phyloP scores from a whole-genome alignment of 2,888 invertebrate species.

The Gymnoscelis rufifasciata region DNA sequence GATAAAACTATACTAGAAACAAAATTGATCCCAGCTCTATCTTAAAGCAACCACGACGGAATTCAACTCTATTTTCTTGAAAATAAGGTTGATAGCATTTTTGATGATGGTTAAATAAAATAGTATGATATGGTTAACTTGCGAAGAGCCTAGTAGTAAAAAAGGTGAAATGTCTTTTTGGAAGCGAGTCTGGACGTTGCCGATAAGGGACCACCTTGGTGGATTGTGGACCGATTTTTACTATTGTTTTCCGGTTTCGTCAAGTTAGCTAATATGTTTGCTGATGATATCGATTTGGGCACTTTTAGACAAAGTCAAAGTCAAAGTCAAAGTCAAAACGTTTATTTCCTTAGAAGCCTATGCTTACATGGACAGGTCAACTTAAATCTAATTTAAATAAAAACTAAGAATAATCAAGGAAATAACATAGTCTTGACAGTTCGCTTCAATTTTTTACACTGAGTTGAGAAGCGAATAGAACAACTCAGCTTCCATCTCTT shows the following conservation, averaged over 20 bases:
- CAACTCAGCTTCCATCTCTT: too few relatives aligned
- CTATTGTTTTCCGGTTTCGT: constrained; percentile 67
- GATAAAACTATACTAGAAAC: constrained; percentile 65
- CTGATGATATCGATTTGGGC: too few relatives aligned
- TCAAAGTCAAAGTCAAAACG: too few relatives aligned
- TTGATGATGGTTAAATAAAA: constrained; percentile 14
- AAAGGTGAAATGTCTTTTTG: constrained; percentile 77
- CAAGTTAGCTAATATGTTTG: constrained; percentile 32
- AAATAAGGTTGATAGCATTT: background rate
- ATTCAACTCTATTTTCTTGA: constrained; percentile 25
- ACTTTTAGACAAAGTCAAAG: too few relatives aligned
- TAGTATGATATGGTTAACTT: constrained; percentile 56
- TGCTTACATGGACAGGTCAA: too few relatives aligned
- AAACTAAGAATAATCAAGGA: too few relatives aligned
- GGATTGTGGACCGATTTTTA: constrained; percentile 62
- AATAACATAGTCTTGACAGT: too few relatives aligned
- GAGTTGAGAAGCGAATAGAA: too few relatives aligned
- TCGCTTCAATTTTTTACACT: too few relatives aligned
- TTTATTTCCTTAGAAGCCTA: too few relatives aligned
- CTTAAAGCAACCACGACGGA: constrained; percentile 10
- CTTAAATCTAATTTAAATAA: too few relatives aligned
- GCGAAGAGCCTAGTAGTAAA: constrained; percentile 75
- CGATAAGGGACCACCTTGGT: constrained; percentile 76
- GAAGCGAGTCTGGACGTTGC: constrained; percentile 66
- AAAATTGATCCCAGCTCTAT: constrained; percentile 18